Percentiles rank a stretch among this genome's conserved stretches.
Evolutionary conservation across 2,797 vertebrate species (phyloP).

Genomic region (Antrozous pallidus): DNA sequence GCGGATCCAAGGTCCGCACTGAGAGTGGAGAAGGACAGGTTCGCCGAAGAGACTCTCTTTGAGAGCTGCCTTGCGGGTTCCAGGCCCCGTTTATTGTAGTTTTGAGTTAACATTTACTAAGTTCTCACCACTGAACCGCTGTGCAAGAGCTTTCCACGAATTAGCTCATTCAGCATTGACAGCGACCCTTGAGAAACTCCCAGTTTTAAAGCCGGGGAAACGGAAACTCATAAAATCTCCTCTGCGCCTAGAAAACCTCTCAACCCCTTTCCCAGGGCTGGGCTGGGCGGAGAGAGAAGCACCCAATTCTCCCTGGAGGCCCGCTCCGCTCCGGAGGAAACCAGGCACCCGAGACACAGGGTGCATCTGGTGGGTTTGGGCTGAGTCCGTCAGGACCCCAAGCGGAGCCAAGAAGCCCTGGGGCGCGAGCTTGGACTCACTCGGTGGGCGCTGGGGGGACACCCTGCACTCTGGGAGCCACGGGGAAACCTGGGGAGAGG

Average conservation of each 20-base stretch:
- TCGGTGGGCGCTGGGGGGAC: neutral
- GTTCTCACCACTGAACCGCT: neutral
- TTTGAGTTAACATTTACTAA: neutral
- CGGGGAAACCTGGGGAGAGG: neutral
- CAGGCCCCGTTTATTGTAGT: neutral
- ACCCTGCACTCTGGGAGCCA: neutral
- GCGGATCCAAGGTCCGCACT: neutral
- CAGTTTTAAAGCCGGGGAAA: neutral
- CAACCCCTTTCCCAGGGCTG: neutral
- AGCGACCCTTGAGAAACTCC: neutral
- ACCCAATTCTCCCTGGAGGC: neutral
- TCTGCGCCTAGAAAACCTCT: neutral
- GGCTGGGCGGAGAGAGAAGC: neutral
- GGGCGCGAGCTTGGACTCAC: fast-evolving
- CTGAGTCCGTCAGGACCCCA: neutral
- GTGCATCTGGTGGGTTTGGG: neutral
- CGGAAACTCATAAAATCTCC: neutral
- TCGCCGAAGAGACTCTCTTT: neutral
- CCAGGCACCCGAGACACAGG: fast-evolving
- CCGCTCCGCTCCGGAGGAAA: fast-evolving
- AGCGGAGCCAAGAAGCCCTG: neutral
- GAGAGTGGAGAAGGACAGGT: neutral
- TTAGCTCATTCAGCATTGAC: neutral
- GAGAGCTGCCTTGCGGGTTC: neutral
- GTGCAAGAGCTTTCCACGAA: neutral